Evolutionary conservation across 2,113 vertebrate genomes (phyloP).

Genomic region (Ciconia boyciana): DNA sequence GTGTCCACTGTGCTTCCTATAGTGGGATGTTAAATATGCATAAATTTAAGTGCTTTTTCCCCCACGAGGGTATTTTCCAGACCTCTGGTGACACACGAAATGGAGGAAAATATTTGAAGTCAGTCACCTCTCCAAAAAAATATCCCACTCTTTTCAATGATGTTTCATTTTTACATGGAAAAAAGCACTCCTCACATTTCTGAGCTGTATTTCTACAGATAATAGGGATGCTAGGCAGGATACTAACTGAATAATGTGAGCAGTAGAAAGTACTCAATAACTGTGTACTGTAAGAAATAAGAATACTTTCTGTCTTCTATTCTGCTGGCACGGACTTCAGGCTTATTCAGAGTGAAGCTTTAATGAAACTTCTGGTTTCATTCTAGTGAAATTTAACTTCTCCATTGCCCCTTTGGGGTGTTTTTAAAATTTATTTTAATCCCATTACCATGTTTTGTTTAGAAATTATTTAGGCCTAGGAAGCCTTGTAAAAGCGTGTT

Average conservation of each 20-base stretch:
- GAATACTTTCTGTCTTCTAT: not conserved
- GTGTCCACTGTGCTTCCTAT: not conserved
- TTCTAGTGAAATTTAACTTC: not conserved
- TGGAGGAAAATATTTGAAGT: not conserved
- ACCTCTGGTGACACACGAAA: not conserved
- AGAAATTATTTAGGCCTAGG: not conserved
- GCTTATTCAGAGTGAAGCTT: not conserved
- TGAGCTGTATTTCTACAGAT: not conserved
- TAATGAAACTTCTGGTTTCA: not conserved
- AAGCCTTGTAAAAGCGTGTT: not conserved
- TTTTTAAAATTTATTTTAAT: not conserved
- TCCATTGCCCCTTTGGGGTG: not conserved
- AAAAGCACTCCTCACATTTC: not conserved
- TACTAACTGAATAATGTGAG: not conserved
- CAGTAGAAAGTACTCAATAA: not conserved
- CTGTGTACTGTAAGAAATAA: not conserved
- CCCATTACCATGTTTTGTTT: not conserved
- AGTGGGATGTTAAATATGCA: not conserved
- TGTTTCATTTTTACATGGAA: not conserved
- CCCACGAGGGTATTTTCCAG: not conserved
- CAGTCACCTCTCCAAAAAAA: not conserved
- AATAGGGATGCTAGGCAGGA: not conserved
- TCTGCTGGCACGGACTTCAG: not conserved
- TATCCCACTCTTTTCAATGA: not conserved
- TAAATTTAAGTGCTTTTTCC: not conserved